A percentile compares a stretch with the other conserved stretches of the same genome.
These are phyloP conservation scores for Chionomys nivalis DNA, from an alignment of 2,113 vertebrate genomes.

Conservation along the genomic window DNA sequence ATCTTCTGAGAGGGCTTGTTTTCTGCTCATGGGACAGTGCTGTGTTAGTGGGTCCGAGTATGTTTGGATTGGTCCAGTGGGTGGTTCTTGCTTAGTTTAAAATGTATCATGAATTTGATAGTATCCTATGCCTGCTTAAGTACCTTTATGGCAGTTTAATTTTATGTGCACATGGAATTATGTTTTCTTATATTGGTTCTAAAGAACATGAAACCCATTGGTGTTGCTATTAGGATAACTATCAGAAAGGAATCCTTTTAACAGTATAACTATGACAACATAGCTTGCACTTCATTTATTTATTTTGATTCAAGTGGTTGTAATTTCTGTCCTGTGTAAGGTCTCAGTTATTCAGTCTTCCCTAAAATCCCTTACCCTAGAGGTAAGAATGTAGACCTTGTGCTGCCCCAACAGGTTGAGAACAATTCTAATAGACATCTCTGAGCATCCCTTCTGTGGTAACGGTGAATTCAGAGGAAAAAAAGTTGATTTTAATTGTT, in stretches of 20 bases:
- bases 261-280: not conserved
- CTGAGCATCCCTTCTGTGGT: not conserved
- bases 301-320: not conserved
- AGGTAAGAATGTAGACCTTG: not conserved
- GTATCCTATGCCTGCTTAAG: not conserved
- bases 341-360: not conserved
- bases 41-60: not conserved
- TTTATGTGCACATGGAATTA: not conserved
- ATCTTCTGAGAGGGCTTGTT: too few species aligned
- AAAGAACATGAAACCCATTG: not conserved
- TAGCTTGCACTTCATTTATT: not conserved
- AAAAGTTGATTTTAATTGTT: not conserved
- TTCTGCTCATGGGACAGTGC: not conserved
- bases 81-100: not conserved
- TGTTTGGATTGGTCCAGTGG: not conserved
- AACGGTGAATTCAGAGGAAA: not conserved
- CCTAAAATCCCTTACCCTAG: not conserved
- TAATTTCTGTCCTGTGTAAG: not conserved
- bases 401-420: not conserved
- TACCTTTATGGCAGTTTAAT: not conserved
- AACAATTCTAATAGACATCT: not conserved
- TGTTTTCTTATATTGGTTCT: not conserved
- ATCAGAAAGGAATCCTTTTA: not conserved
- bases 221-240: not conserved
- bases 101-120: not conserved